These are phyloP conservation scores for Aegotheles bennettii DNA, from an alignment of 2,113 vertebrate genomes.

Conservation along the genomic window DNA sequence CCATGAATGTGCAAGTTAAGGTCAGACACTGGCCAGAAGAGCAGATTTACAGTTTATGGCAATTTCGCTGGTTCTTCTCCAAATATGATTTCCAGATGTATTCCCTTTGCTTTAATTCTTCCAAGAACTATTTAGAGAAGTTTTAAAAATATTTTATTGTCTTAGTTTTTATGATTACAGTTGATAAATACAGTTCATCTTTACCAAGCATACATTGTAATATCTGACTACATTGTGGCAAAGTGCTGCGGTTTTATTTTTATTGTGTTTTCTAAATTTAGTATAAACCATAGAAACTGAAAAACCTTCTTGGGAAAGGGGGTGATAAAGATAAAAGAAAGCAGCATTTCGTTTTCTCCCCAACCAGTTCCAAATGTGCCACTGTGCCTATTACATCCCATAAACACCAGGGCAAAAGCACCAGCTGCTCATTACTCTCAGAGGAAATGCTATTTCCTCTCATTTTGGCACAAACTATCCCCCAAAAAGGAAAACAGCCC, in stretches of 20 bases:
- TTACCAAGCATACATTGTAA: background rate
- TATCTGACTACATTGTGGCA: slow-evolving; percentile 48
- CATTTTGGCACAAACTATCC: slow-evolving; percentile 61
- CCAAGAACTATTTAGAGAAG: slow-evolving; percentile 58
- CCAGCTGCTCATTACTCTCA: slow-evolving; percentile 73
- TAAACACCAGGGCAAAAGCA: slow-evolving; percentile 70
- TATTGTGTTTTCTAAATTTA: slow-evolving; percentile 72
- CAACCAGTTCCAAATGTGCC: slow-evolving; percentile 73
- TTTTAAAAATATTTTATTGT: slow-evolving; percentile 51
- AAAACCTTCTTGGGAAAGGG: slow-evolving; percentile 68
- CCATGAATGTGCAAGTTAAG: background rate
- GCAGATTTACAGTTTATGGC: slow-evolving; percentile 44
- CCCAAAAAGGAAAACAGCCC: slow-evolving; percentile 64
- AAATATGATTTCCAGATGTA: slow-evolving; percentile 63
- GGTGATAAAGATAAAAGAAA: slow-evolving; percentile 76
- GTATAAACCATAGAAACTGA: slow-evolving; percentile 56
- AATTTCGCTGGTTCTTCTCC: slow-evolving; percentile 37
- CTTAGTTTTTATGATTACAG: slow-evolving; percentile 48
- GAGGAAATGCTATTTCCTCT: slow-evolving; percentile 70
- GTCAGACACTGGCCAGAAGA: slow-evolving; percentile 2
- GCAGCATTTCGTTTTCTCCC: slow-evolving; percentile 67
- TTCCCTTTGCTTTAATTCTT: slow-evolving; percentile 60
- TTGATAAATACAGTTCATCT: slow-evolving; percentile 66
- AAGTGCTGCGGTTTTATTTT: slow-evolving; percentile 30
- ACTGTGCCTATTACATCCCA: slow-evolving; percentile 70